Percentiles rank a stretch among this genome's conserved stretches.
These are phyloP conservation scores for Burhinus oedicnemus DNA, from an alignment of 2,113 vertebrate species.

Conservation along the genomic window DNA sequence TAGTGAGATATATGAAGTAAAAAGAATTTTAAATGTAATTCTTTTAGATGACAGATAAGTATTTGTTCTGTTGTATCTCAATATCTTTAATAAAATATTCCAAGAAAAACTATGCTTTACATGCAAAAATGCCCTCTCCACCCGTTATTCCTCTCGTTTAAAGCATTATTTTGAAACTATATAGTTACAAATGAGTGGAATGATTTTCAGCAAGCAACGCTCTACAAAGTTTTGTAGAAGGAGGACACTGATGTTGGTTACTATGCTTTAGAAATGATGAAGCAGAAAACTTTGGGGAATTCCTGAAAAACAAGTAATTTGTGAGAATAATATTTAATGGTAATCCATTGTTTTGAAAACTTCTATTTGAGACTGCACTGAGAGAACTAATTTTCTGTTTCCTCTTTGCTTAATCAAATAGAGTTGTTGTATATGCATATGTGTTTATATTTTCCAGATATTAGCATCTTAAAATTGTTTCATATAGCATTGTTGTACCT, in stretches of 20 bases:
- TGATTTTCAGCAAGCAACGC: background rate
- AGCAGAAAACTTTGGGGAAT: background rate
- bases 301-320: background rate
- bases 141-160: background rate
- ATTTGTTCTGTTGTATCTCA: background rate
- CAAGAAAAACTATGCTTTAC: background rate
- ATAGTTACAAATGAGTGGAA: background rate
- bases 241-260: background rate
- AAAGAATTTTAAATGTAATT: background rate
- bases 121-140: background rate
- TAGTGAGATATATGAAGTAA: background rate
- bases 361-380: background rate
- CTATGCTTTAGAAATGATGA: background rate
- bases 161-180: background rate
- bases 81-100: background rate
- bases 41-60: background rate
- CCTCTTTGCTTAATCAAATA: background rate
- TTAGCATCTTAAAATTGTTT: background rate
- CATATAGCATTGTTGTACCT: background rate
- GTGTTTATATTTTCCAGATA: background rate
- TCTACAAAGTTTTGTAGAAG: background rate
- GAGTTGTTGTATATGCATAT: rapidly evolving
- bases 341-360: background rate
- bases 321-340: background rate
- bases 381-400: background rate